These are phyloP conservation scores for Holothuria glaberrima DNA, from an alignment of 35 echinoderm and acorn worm genomes.

Conservation along the genomic window DNA sequence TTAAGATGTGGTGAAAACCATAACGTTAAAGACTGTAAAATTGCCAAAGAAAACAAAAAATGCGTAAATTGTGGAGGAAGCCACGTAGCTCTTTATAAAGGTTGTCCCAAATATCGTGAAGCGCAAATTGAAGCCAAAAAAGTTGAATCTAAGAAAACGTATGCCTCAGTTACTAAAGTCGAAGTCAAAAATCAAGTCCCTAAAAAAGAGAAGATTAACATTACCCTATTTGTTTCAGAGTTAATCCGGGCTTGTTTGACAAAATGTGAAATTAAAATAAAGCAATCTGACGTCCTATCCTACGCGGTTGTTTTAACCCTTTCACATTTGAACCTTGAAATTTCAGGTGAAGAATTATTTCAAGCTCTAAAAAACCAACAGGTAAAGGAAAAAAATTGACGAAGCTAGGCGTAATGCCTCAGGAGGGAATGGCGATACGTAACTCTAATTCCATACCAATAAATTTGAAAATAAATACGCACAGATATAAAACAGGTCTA, in stretches of 20 bases:
- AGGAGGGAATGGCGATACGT: too few species aligned
- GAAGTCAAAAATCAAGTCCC: background rate
- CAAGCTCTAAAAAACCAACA: too few species aligned
- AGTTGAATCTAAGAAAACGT: background rate
- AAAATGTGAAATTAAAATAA: background rate
- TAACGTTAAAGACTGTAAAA: background rate
- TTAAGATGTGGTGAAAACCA: background rate
- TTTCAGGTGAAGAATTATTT: background rate
- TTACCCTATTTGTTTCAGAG: background rate
- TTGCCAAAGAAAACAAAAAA: background rate
- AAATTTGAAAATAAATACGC: too few species aligned
- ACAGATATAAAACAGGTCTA: too few species aligned
- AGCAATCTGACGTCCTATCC: background rate
- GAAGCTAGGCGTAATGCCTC: too few species aligned
- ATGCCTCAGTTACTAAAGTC: background rate
- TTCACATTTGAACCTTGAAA: background rate
- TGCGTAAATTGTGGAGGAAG: constrained; percentile 12
- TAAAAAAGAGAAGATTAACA: background rate
- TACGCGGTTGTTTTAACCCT: background rate
- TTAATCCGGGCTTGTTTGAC: background rate
- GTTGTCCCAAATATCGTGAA: background rate
- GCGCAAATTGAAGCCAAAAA: background rate
- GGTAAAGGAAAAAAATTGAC: too few species aligned
- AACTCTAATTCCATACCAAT: too few species aligned
- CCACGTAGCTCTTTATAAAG: constrained; percentile 6